These are phyloP conservation scores for Pycnomerus fuliginosus DNA, from an alignment of 2,888 invertebrate genomes.

Conservation along the genomic window DNA sequence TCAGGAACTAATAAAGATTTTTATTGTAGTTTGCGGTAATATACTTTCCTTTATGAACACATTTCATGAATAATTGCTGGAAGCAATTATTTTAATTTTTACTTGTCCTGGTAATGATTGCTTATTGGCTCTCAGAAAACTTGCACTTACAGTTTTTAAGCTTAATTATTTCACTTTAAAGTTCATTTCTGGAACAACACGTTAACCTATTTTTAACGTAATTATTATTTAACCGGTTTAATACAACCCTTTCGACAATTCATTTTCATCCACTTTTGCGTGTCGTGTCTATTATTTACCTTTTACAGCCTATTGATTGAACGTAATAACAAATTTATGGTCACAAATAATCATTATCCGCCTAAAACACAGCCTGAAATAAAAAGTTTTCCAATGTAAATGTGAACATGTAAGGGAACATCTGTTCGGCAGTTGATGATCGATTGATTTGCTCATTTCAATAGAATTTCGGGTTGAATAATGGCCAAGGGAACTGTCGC, in stretches of 20 bases:
- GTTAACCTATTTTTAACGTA: not conserved
- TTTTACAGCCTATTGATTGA: constrained; percentile 5
- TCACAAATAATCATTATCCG: constrained; percentile 11
- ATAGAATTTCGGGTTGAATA: constrained; percentile 18
- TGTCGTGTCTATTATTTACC: not conserved
- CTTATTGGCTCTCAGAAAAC: too few relatives aligned
- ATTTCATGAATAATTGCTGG: constrained; percentile 4
- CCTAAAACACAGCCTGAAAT: too few relatives aligned
- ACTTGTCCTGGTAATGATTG: not conserved
- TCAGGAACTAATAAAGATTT: constrained; percentile 4
- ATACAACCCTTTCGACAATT: too few relatives aligned
- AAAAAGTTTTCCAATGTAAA: constrained; percentile 2
- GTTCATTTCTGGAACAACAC: not conserved
- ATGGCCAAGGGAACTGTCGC: constrained; percentile 15
- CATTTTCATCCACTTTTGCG: not conserved
- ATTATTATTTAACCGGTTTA: too few relatives aligned
- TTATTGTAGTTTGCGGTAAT: constrained; percentile 8
- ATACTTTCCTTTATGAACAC: constrained; percentile 4
- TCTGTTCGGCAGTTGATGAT: constrained; percentile 19
- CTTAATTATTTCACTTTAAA: not conserved
- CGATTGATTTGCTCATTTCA: constrained; percentile 24
- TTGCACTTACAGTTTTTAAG: not conserved
- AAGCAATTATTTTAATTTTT: not conserved
- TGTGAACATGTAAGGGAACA: constrained; percentile 14
- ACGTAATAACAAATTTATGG: constrained; percentile 10